Evolutionary conservation across 2,888 invertebrate species (phyloP).

Genomic region (Philonicus albiceps): DNA sequence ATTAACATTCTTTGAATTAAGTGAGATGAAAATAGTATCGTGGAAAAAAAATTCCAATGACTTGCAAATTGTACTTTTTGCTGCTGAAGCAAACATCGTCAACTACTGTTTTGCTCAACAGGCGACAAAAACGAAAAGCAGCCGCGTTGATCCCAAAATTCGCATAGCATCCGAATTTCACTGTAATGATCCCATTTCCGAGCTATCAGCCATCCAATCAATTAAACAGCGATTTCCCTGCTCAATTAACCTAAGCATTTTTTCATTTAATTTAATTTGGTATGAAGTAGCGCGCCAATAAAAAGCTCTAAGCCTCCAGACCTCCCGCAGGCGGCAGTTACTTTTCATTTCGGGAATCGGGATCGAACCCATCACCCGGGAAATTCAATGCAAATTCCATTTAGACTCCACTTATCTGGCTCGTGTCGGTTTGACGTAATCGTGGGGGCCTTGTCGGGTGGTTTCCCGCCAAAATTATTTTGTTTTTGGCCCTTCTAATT

Average conservation of each 20-base stretch:
- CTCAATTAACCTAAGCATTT: not conserved
- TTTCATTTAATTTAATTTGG: not conserved
- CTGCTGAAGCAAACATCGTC: not conserved
- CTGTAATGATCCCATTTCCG: not conserved
- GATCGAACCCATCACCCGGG: not conserved
- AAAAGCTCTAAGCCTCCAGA: not conserved
- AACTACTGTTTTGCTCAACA: not conserved
- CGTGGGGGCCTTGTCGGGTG: not conserved
- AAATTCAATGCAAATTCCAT: not conserved
- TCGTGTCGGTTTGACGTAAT: not conserved
- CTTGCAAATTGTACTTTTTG: not conserved
- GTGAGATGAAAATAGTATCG: no score
- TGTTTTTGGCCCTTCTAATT: not conserved
- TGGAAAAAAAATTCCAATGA: not conserved
- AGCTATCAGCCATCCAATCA: not conserved
- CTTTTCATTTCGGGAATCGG: not conserved
- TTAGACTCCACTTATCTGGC: not conserved
- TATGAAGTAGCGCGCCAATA: not conserved
- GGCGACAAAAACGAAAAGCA: not conserved
- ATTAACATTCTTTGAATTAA: no score
- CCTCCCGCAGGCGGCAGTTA: not conserved
- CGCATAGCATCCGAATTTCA: not conserved
- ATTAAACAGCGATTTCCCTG: not conserved
- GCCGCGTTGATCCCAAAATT: not conserved
- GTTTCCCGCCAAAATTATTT: not conserved